Percentiles rank a stretch among this genome's conserved stretches.
phyloP scores from a whole-genome alignment of 53 echinoderm and acorn worm genomes.

The Astropecten irregularis region DNA sequence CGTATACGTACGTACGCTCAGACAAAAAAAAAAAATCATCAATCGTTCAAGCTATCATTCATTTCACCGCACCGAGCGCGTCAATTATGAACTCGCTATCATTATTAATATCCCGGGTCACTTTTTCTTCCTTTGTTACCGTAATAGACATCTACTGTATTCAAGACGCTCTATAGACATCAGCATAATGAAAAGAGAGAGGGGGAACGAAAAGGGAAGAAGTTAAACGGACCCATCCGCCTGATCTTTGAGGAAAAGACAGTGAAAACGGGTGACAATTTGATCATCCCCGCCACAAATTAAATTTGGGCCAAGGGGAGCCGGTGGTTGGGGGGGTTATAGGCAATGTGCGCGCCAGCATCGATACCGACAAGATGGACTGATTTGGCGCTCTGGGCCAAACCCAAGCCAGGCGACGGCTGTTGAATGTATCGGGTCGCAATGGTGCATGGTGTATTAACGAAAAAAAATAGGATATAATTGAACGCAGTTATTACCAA shows the following conservation, averaged over 20 bases:
- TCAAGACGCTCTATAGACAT: not conserved
- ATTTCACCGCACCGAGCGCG: not conserved
- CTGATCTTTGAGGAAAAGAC: slow-evolving; percentile 45
- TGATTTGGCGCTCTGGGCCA: not conserved
- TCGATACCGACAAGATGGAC: slow-evolving; percentile 34
- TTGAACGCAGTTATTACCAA: no score
- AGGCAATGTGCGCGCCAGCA: slow-evolving; percentile 7
- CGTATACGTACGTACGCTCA: no score
- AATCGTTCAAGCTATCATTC: no score
- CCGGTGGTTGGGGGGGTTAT: not conserved
- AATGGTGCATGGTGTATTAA: no score
- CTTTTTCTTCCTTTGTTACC: not conserved
- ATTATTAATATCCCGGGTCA: not conserved
- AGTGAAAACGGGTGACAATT: slow-evolving; percentile 38
- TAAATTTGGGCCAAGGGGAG: not conserved
- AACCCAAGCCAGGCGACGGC: no score
- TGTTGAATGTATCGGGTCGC: no score
- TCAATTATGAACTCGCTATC: not conserved
- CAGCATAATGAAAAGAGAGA: not conserved
- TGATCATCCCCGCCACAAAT: slow-evolving; percentile 35
- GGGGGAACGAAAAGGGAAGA: not conserved
- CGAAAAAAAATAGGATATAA: no score
- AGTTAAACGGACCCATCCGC: not conserved
- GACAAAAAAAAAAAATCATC: no score
- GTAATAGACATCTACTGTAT: not conserved